phyloP scores from a whole-genome alignment of 2,797 vertebrate genomes.

The Paratrypauchen microcephalus region DNA sequence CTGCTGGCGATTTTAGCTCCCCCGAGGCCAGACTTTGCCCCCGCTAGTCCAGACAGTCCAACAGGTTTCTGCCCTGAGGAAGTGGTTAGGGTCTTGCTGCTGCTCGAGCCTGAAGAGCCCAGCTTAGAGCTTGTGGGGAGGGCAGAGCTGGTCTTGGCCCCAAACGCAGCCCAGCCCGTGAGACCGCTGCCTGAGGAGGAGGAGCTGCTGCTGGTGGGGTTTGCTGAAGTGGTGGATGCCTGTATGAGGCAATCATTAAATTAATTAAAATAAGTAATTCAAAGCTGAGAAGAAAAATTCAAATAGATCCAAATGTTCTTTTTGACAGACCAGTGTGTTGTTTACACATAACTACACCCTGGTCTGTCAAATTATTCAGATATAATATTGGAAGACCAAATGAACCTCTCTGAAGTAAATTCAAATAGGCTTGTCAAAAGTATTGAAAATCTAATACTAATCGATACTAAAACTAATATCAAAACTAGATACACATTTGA shows the following conservation, averaged over 20 bases:
- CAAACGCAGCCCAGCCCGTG: constrained; percentile 95
- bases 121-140: constrained; percentile 84
- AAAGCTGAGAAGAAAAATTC: background rate
- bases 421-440: no score
- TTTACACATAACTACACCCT: no score
- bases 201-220: constrained; percentile 77
- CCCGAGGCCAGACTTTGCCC: constrained; percentile 83
- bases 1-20: constrained; percentile 80
- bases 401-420: no score
- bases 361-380: no score
- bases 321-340: no score
- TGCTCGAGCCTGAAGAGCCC: constrained; percentile 78
- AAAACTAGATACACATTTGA: no score
- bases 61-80: constrained; percentile 86
- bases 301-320: no score
- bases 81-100: constrained; percentile 80
- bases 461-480: no score
- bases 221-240: constrained; percentile 84
- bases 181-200: constrained; percentile 88
- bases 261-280: background rate
- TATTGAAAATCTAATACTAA: no score
- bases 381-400: no score
- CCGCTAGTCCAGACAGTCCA: constrained; percentile 84
- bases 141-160: constrained; percentile 87
- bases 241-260: constrained; percentile 50